Conservation (phyloP, 2,113 vertebrate species). For the Phaetusa simplex region DNA sequence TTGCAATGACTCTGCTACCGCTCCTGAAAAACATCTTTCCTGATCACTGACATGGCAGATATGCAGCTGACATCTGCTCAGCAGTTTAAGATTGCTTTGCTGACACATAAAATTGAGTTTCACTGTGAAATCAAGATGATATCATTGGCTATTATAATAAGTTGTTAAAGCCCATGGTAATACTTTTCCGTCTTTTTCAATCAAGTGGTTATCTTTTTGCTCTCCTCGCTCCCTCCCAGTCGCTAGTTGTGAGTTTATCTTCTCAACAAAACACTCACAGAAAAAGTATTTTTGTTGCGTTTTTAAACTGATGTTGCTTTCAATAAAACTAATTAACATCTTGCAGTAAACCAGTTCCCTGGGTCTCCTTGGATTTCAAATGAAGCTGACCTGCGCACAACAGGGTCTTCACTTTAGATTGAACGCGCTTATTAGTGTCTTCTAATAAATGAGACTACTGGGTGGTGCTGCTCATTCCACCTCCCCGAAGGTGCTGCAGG, state of each 20-base stretch:
- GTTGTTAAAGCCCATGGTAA: slow-evolving; percentile 24
- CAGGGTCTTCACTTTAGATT: neutral
- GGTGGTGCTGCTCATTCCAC: neutral
- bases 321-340: slow-evolving; percentile 37
- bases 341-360: neutral
- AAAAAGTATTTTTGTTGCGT: neutral
- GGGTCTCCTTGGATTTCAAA: neutral
- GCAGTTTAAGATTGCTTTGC: slow-evolving; percentile 40
- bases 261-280: neutral
- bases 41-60: slow-evolving; percentile 44
- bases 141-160: slow-evolving; percentile 36
- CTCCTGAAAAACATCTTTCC: slow-evolving; percentile 52
- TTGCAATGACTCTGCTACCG: neutral
- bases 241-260: neutral
- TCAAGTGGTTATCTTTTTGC: slow-evolving; percentile 6
- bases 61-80: slow-evolving; percentile 63
- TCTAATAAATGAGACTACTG: neutral
- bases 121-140: slow-evolving; percentile 39
- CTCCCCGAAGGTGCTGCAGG: neutral
- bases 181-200: slow-evolving; percentile 1
- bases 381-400: slow-evolving; percentile 43
- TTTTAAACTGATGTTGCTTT: neutral
- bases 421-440: neutral
- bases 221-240: neutral
- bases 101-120: slow-evolving; percentile 58